Evolutionary conservation across 2,888 invertebrate genomes (phyloP).

Genomic region (Chrysomela aeneicollis): DNA sequence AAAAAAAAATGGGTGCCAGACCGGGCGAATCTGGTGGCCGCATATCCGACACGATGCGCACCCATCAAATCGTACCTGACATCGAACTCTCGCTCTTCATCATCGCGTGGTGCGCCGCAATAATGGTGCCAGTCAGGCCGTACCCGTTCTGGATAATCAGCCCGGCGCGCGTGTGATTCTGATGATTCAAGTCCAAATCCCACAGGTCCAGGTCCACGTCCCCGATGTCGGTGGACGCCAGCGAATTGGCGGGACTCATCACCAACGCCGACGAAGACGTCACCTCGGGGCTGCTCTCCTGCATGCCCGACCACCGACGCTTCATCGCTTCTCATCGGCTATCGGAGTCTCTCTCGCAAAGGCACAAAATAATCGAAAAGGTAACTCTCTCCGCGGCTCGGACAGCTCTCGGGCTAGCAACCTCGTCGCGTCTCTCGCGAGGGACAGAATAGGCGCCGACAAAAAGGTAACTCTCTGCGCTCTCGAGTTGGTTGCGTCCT

Average conservation of each 20-base stretch:
- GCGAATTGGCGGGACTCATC: constrained; percentile 75
- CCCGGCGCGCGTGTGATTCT: constrained; percentile 53
- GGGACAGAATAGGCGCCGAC: too few species aligned
- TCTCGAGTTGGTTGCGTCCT: too few species aligned
- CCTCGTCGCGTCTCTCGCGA: constrained; percentile 35
- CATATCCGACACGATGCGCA: background rate
- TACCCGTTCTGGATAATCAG: constrained; percentile 58
- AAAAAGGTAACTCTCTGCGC: background rate
- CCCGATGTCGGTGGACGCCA: constrained; percentile 79
- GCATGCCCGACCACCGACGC: constrained; percentile 75
- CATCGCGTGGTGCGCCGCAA: constrained; percentile 53
- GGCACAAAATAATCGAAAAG: background rate
- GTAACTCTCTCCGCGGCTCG: background rate
- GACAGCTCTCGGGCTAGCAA: too few species aligned
- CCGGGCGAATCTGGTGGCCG: background rate
- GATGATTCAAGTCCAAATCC: constrained; percentile 72
- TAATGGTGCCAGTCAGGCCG: constrained; percentile 56
- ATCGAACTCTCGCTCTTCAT: constrained; percentile 62
- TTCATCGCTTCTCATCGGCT: constrained; percentile 65
- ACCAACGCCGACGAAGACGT: constrained; percentile 76
- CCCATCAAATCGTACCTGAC: constrained; percentile 56
- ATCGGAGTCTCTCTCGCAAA: constrained; percentile 36
- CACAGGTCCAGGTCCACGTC: constrained; percentile 83
- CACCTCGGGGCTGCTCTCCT: constrained; percentile 79
- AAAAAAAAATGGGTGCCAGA: too few species aligned